Conservation (phyloP, 2,113 vertebrate genomes). For the Myiagra hebetior region DNA sequence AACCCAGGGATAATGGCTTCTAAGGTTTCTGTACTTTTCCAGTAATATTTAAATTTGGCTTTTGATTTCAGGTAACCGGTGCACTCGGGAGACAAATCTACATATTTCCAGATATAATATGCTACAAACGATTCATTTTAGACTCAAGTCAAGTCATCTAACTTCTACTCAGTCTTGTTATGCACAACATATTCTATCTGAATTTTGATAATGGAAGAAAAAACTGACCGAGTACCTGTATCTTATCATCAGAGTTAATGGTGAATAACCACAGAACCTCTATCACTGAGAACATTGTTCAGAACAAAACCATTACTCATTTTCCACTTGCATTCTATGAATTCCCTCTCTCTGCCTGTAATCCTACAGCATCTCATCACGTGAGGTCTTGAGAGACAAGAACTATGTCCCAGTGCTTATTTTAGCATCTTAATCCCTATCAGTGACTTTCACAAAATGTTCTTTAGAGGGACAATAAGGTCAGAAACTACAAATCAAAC, state of each 20-base stretch:
- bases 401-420: conserved; percentile 9
- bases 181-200: not conserved
- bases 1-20: not conserved
- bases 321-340: conserved; percentile 10
- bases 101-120: not conserved
- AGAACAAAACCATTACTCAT: conserved; percentile 51
- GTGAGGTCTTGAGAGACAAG: conserved; percentile 16
- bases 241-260: not conserved
- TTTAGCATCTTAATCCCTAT: conserved; percentile 29
- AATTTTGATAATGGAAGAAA: not conserved
- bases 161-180: not conserved
- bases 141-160: not conserved
- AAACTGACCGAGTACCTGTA: not conserved
- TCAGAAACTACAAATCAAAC: conserved; percentile 19
- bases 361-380: conserved; percentile 17
- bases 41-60: not conserved
- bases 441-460: conserved; percentile 23
- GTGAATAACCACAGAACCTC: not conserved
- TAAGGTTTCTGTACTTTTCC: not conserved
- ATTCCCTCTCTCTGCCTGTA: not conserved
- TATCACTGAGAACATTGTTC: not conserved
- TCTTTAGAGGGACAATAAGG: conserved; percentile 11
- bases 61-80: not conserved
- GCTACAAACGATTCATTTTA: not conserved
- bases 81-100: not conserved